A percentile compares a stretch with the other conserved stretches of the same genome.
These are phyloP conservation scores for Drosophila birchii DNA, from an alignment of 2,888 invertebrate species.

Conservation along the genomic window DNA sequence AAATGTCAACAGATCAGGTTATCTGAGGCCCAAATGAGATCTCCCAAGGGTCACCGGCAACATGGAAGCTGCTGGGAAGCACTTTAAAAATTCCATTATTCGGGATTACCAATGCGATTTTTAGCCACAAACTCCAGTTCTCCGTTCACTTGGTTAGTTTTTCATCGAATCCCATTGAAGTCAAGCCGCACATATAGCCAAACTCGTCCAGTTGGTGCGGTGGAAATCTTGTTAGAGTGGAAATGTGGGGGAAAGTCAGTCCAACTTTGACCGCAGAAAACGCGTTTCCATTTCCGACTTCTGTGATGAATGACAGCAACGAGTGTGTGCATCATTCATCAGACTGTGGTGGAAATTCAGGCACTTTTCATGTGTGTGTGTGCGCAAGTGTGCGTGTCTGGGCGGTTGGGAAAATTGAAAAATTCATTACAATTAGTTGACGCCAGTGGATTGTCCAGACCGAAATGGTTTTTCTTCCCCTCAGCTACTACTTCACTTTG, in stretches of 20 bases:
- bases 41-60: not conserved
- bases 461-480: slow-evolving; percentile 17
- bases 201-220: slow-evolving; percentile 8
- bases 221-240: slow-evolving; percentile 16
- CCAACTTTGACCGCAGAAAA: slow-evolving; percentile 66
- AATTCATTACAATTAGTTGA: slow-evolving; percentile 78
- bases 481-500: slow-evolving; percentile 8
- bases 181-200: slow-evolving; percentile 43
- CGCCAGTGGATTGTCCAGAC: slow-evolving; percentile 49
- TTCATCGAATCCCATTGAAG: slow-evolving; percentile 61
- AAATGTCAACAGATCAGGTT: slow-evolving; percentile 15
- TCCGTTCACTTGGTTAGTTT: slow-evolving; percentile 36
- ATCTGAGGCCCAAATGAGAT: slow-evolving; percentile 13
- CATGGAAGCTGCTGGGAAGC: not conserved
- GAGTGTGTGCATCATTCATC: slow-evolving; percentile 78
- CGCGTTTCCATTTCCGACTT: slow-evolving; percentile 63
- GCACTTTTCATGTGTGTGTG: slow-evolving; percentile 19
- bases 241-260: slow-evolving; percentile 6
- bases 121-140: not conserved
- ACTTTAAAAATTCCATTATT: slow-evolving; percentile 43
- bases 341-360: slow-evolving; percentile 47
- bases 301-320: slow-evolving; percentile 74
- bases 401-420: slow-evolving; percentile 63
- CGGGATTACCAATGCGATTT: slow-evolving; percentile 18
- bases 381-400: slow-evolving; percentile 10